A percentile compares a stretch with the other conserved stretches of the same genome.
Conservation (phyloP, 2,113 vertebrate genomes). For the Cinclus cinclus region DNA sequence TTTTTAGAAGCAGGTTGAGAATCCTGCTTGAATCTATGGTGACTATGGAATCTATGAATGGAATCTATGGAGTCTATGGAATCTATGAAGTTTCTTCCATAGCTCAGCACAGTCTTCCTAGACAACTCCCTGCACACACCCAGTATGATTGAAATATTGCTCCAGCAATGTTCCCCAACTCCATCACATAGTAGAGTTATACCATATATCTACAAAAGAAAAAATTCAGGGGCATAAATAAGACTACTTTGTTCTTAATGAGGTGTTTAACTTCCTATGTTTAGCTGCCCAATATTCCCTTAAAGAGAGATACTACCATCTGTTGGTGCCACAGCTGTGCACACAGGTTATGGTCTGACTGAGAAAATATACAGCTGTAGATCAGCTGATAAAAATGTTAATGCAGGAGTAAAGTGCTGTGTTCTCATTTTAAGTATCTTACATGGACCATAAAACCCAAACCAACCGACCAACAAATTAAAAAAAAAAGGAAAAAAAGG, state of each 20-base stretch:
- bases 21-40: no score
- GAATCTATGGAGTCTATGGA: no score
- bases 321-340: not conserved
- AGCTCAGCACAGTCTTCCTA: not conserved
- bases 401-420: not conserved
- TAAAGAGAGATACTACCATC: not conserved
- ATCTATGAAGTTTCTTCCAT: not conserved
- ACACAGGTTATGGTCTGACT: not conserved
- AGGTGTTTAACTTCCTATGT: not conserved
- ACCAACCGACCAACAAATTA: not conserved
- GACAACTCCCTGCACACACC: fast-evolving
- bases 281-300: not conserved
- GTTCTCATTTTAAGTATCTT: not conserved
- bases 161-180: not conserved
- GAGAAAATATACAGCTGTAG: not conserved
- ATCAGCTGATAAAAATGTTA: not conserved
- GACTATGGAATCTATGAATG: no score
- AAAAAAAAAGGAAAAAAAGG: not conserved
- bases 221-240: not conserved
- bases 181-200: not conserved
- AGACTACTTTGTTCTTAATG: not conserved
- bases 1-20: not conserved
- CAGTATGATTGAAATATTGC: not conserved
- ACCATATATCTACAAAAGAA: not conserved
- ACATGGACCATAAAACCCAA: not conserved